phyloP scores from a whole-genome alignment of 2,113 vertebrate species.

The Machaerirhynchus nigripectus region DNA sequence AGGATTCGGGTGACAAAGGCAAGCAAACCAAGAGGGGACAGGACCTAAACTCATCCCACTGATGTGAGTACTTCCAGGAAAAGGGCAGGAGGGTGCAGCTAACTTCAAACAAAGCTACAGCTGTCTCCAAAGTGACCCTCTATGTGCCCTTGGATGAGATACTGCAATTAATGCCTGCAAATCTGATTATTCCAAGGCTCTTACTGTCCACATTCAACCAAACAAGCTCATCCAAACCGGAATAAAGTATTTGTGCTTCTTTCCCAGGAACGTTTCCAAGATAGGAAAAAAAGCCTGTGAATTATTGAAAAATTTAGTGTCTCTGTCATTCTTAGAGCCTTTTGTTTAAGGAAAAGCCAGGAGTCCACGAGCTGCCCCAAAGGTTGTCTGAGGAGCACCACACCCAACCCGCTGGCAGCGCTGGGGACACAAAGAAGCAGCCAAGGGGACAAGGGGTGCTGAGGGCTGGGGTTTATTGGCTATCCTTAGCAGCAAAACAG shows the following conservation, averaged over 20 bases:
- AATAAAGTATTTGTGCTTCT: not conserved
- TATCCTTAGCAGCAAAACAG: slow-evolving; percentile 5
- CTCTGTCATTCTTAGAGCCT: not conserved
- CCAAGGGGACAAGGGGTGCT: not conserved
- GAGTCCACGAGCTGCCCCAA: not conserved
- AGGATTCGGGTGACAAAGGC: not conserved
- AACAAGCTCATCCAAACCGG: not conserved
- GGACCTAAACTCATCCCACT: not conserved
- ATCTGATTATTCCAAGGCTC: not conserved
- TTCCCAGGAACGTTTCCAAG: not conserved
- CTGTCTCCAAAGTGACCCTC: not conserved
- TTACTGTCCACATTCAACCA: not conserved
- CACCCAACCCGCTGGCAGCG: not conserved
- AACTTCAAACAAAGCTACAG: not conserved
- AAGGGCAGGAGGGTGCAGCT: not conserved
- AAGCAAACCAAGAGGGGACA: not conserved
- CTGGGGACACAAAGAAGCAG: not conserved
- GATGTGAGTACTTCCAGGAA: not conserved
- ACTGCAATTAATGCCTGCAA: not conserved
- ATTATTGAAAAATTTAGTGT: not conserved
- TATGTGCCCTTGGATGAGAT: not conserved
- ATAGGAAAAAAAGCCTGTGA: not conserved
- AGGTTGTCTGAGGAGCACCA: not conserved
- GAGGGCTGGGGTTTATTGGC: slow-evolving; percentile 12
- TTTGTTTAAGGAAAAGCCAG: not conserved